A percentile compares a stretch with the other conserved stretches of the same genome.
phyloP scores from a whole-genome alignment of 1,140 invertebrate species.

The Drosophila bocki region DNA sequence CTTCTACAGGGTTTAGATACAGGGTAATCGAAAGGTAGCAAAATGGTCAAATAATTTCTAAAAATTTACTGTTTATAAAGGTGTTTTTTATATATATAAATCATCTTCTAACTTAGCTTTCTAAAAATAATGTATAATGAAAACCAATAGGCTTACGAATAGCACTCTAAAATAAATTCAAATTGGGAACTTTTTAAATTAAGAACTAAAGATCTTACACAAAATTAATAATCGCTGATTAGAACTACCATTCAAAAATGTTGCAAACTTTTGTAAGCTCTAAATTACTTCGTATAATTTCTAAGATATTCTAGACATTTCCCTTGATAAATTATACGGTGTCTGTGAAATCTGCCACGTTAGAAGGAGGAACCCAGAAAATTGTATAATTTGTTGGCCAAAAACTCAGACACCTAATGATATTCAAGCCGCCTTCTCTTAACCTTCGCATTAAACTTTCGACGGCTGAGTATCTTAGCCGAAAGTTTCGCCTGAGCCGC shows the following conservation, averaged over 20 bases:
- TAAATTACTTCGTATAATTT: neutral
- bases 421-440: conserved; percentile 28
- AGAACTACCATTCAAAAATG: neutral
- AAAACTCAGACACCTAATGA: conserved; percentile 28
- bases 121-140: no score
- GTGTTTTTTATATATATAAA: no score
- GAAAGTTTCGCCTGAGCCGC: conserved; percentile 10
- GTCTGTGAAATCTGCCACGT: neutral
- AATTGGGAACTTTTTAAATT: no score
- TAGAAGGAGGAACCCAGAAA: neutral
- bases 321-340: neutral
- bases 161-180: neutral
- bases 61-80: no score
- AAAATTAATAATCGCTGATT: neutral
- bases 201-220: no score
- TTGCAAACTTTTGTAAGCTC: neutral
- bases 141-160: no score
- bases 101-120: no score
- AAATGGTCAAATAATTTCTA: neutral
- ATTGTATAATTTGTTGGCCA: conserved; percentile 26
- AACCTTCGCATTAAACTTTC: conserved; percentile 27
- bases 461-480: conserved; percentile 23
- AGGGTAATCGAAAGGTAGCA: no score
- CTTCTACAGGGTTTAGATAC: neutral
- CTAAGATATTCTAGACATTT: neutral